Conservation (phyloP, 2,797 vertebrate genomes). For the Pantherophis alleghaniensis region DNA sequence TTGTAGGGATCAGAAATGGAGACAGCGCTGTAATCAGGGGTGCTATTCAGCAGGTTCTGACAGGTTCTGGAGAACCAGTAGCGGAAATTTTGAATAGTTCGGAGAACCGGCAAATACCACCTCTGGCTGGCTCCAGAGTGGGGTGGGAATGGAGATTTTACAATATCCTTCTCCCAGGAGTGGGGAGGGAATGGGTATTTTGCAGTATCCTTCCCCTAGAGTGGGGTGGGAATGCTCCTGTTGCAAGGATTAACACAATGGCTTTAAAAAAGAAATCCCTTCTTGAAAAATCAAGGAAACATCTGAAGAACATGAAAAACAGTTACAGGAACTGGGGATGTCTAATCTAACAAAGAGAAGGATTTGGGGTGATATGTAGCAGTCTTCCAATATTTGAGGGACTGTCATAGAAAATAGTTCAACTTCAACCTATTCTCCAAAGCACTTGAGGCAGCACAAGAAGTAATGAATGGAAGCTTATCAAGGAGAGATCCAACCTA, state of each 20-base stretch:
- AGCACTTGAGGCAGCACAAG: background rate
- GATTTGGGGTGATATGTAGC: background rate
- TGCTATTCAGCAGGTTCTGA: no score
- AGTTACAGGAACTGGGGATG: background rate
- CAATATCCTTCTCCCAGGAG: no score
- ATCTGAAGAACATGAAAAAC: background rate
- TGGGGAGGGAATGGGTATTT: no score
- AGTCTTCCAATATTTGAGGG: background rate
- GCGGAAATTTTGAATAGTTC: no score
- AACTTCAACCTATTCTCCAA: background rate
- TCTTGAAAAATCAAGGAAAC: background rate
- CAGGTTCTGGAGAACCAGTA: no score
- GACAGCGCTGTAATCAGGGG: constrained; percentile 26
- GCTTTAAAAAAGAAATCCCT: no score
- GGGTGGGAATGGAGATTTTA: no score
- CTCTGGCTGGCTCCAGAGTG: no score
- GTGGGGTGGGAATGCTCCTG: no score
- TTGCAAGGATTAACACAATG: no score
- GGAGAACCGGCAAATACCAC: no score
- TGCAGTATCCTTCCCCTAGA: no score
- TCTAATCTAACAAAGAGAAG: background rate
- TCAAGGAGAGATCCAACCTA: background rate
- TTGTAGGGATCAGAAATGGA: constrained; percentile 57
- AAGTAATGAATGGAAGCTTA: background rate
- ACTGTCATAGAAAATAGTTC: background rate